Percentiles rank a stretch among this genome's conserved stretches.
These are phyloP conservation scores for Platyscapa corneri DNA, from an alignment of 1,140 invertebrate genomes.

Conservation along the genomic window DNA sequence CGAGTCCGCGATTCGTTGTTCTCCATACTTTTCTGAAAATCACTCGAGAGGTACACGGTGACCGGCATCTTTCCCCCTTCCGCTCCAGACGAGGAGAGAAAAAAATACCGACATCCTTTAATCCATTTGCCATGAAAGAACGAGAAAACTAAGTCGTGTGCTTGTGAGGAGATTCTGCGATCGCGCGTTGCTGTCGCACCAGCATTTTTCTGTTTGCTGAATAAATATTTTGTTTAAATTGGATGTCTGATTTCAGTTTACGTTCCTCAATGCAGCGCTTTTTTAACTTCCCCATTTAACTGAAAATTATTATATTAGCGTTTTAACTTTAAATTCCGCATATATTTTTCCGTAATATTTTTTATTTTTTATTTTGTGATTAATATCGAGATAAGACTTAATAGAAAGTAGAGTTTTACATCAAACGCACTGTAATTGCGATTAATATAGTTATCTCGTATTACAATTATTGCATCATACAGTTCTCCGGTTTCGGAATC, in stretches of 20 bases:
- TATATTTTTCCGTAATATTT: not conserved
- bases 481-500: not conserved
- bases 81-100: not conserved
- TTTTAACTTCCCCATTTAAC: not conserved
- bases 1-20: slow-evolving; percentile 67
- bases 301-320: not conserved
- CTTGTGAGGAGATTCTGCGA: not conserved
- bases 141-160: slow-evolving; percentile 13
- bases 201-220: not conserved
- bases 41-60: slow-evolving; percentile 48
- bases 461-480: not conserved
- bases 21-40: slow-evolving; percentile 64
- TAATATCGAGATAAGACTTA: not conserved
- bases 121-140: slow-evolving; percentile 6
- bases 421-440: not conserved
- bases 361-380: too few relatives aligned
- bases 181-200: not conserved
- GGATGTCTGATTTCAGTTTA: not conserved
- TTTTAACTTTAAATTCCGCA: not conserved
- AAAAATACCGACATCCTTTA: slow-evolving; percentile 32
- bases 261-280: not conserved
- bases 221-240: not conserved
- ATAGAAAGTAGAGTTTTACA: not conserved
- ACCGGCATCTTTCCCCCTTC: slow-evolving; percentile 36
- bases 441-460: not conserved